These are phyloP conservation scores for Ginglymostoma cirratum DNA, from an alignment of 2,113 vertebrate genomes.

Conservation along the genomic window DNA sequence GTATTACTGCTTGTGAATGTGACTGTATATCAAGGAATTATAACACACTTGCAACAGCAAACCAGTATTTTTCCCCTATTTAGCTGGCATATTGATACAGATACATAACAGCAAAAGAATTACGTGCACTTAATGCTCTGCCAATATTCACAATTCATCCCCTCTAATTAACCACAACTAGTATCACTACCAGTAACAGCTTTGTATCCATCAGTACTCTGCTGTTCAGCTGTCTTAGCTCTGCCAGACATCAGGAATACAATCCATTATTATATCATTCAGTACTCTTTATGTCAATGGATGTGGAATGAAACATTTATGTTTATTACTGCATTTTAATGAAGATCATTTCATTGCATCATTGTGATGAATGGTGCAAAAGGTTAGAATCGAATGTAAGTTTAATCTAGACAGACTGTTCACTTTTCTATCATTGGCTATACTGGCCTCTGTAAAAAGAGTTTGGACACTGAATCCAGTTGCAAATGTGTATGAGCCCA, in stretches of 20 bases:
- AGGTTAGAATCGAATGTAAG: background rate
- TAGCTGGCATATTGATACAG: background rate
- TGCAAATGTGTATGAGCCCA: background rate
- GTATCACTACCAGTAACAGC: background rate
- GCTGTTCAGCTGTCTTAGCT: background rate
- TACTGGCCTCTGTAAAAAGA: background rate
- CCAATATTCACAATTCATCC: background rate
- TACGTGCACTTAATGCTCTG: background rate
- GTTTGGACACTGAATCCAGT: background rate
- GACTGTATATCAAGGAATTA: background rate
- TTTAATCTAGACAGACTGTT: background rate
- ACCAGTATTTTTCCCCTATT: background rate
- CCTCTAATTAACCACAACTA: background rate
- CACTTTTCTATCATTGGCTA: background rate
- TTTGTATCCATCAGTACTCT: background rate
- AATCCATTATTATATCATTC: background rate
- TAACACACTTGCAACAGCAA: background rate
- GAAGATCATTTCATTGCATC: background rate
- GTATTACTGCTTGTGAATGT: background rate
- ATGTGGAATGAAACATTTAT: background rate
- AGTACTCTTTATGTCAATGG: background rate
- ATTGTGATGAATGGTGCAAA: background rate
- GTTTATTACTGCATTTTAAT: background rate
- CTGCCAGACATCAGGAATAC: background rate
- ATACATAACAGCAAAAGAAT: background rate